phyloP scores from a whole-genome alignment of 2,113 vertebrate species.

The Stegostoma tigrinum region DNA sequence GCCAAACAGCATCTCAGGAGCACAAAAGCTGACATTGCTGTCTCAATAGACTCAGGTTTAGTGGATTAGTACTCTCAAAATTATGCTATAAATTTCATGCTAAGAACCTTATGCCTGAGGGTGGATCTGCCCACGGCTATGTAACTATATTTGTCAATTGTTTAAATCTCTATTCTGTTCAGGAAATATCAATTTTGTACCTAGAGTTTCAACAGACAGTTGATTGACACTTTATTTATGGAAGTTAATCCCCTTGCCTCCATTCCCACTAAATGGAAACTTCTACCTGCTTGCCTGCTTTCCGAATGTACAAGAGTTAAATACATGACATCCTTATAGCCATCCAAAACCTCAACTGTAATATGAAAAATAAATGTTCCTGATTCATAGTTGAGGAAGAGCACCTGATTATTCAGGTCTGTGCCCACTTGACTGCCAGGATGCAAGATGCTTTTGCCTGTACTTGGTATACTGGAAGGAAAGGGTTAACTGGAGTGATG shows the following conservation, averaged over 20 bases:
- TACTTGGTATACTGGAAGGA: background rate
- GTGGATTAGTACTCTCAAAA: background rate
- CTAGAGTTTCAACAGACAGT: background rate
- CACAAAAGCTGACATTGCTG: no score
- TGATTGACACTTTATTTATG: background rate
- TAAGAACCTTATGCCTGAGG: background rate
- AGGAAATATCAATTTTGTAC: background rate
- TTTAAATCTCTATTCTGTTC: background rate
- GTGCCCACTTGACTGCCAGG: background rate
- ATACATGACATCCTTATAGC: background rate
- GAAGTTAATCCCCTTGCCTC: background rate
- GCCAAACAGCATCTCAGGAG: no score
- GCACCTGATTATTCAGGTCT: background rate
- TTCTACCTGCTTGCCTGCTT: background rate
- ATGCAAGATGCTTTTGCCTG: background rate
- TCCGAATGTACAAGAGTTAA: background rate
- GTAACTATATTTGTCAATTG: background rate
- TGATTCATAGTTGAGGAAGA: background rate
- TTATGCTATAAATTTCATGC: background rate
- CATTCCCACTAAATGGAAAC: background rate
- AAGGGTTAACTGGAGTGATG: background rate
- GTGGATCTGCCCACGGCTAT: background rate
- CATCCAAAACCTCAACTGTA: background rate
- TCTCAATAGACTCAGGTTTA: background rate
- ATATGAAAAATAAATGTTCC: background rate